Evolutionary conservation across 2,888 invertebrate genomes (phyloP).

Genomic region (Thereva unica): DNA sequence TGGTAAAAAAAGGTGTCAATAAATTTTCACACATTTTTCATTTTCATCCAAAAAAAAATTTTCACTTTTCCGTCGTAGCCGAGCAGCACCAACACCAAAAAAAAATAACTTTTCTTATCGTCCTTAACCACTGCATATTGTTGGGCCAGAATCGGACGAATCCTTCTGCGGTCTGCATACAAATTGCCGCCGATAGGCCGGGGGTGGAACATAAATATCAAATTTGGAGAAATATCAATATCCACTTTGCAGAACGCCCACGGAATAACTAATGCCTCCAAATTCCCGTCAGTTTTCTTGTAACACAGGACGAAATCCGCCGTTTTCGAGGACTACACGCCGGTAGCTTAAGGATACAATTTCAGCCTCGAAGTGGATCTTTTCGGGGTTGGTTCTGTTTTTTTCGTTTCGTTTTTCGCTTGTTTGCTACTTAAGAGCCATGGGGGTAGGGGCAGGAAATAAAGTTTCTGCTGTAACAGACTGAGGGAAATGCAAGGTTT

Average conservation of each 20-base stretch:
- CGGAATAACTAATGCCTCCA: slow-evolving; percentile 51
- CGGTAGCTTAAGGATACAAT: too few relatives aligned
- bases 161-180: slow-evolving; percentile 25
- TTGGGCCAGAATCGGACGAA: not conserved
- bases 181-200: slow-evolving; percentile 28
- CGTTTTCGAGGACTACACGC: too few relatives aligned
- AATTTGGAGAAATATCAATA: slow-evolving; percentile 59
- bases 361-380: too few relatives aligned
- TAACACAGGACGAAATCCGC: not conserved
- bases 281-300: not conserved
- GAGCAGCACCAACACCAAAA: not conserved
- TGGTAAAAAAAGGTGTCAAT: slow-evolving; percentile 30
- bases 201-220: slow-evolving; percentile 55
- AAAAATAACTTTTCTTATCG: slow-evolving; percentile 6
- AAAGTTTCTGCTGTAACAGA: too few relatives aligned
- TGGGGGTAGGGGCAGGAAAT: too few relatives aligned
- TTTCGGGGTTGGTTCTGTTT: too few relatives aligned
- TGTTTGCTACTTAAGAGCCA: too few relatives aligned
- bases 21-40: slow-evolving; percentile 32
- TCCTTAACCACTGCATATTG: slow-evolving; percentile 12
- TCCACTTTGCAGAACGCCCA: slow-evolving; percentile 57
- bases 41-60: slow-evolving; percentile 13
- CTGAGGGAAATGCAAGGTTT: too few relatives aligned
- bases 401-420: too few relatives aligned
- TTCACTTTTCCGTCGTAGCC: not conserved